Percentiles rank a stretch among this genome's conserved stretches.
Evolutionary conservation across 2,888 invertebrate species (phyloP).

Genomic region (Drosophila rellima): DNA sequence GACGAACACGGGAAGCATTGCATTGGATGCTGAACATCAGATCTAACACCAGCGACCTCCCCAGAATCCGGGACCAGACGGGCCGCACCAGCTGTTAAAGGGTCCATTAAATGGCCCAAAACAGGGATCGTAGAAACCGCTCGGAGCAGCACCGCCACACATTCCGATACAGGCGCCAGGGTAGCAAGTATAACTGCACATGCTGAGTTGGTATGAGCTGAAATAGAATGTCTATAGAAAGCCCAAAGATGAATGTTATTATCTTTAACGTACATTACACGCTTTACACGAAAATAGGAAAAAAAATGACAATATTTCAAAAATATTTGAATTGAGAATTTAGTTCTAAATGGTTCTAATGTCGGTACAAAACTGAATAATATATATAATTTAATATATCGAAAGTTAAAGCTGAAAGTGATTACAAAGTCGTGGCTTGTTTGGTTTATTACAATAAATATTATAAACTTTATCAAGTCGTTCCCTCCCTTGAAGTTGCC

Average conservation of each 20-base stretch:
- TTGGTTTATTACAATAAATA: neutral
- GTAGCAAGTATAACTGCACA: conserved; percentile 59
- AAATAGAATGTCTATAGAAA: neutral
- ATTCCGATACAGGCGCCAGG: conserved; percentile 53
- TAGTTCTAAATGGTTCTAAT: conserved; percentile 14
- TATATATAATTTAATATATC: too few species aligned
- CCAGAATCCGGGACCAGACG: conserved; percentile 52
- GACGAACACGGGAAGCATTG: neutral
- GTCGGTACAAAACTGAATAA: conserved; percentile 21
- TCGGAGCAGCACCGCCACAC: conserved; percentile 59
- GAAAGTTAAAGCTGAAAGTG: neutral
- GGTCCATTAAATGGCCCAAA: conserved; percentile 53
- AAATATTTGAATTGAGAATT: conserved; percentile 26
- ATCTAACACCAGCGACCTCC: conserved; percentile 45
- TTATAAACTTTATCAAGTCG: too few species aligned
- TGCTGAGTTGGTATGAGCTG: conserved; percentile 29
- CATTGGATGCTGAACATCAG: neutral
- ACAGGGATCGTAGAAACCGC: conserved; percentile 64
- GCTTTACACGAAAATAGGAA: conserved; percentile 39
- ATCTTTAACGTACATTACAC: conserved; percentile 11
- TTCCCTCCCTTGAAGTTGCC: too few species aligned
- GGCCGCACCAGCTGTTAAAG: conserved; percentile 46
- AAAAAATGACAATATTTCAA: conserved; percentile 21
- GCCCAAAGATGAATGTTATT: too few species aligned
- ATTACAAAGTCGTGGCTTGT: conserved; percentile 17